Conservation (phyloP, 2,113 vertebrate species). For the Ploceus nigricollis region DNA sequence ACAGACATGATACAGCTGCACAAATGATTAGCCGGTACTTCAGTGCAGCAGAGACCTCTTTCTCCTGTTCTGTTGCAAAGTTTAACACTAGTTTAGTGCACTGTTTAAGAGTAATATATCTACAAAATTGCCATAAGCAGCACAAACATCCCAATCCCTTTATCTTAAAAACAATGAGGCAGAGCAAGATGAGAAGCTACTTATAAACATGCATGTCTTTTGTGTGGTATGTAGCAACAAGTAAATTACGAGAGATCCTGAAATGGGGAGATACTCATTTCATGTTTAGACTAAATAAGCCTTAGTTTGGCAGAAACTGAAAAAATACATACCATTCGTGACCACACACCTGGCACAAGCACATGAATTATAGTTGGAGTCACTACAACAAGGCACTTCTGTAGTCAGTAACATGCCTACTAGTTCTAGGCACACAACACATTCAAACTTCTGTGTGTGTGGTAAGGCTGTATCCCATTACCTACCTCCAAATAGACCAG, state of each 20-base stretch:
- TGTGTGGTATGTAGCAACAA: not conserved
- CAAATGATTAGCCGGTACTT: not conserved
- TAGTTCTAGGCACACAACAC: not conserved
- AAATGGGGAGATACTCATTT: slow-evolving; percentile 60
- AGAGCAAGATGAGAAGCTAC: not conserved
- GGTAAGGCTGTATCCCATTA: slow-evolving; percentile 10
- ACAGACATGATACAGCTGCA: not conserved
- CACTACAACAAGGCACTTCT: not conserved
- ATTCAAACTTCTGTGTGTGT: not conserved
- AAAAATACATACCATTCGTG: not conserved
- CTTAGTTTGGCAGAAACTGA: not conserved
- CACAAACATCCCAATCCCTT: not conserved
- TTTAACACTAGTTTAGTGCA: not conserved
- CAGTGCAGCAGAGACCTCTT: not conserved
- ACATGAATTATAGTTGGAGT: not conserved
- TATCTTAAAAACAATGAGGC: not conserved
- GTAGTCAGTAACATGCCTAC: not conserved
- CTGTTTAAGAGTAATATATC: not conserved
- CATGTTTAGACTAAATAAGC: not conserved
- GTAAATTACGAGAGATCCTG: not conserved
- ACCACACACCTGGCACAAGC: not conserved
- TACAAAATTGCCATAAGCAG: not conserved
- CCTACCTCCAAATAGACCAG: slow-evolving; percentile 88
- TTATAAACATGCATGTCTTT: not conserved
- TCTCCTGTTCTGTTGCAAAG: not conserved